These are phyloP conservation scores for Cephus runcator DNA, from an alignment of 2,888 invertebrate species.

Conservation along the genomic window DNA sequence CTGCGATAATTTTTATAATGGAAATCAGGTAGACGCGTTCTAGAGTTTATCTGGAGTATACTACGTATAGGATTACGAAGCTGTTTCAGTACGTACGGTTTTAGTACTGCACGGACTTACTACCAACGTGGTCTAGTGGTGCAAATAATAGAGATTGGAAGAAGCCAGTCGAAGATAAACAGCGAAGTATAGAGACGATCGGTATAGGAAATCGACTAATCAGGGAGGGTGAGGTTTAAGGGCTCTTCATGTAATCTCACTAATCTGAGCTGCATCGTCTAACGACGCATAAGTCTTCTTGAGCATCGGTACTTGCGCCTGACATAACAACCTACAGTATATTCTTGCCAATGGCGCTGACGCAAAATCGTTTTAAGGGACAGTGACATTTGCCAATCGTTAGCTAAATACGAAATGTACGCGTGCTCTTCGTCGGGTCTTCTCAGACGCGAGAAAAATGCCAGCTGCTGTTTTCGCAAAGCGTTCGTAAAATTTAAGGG, in stretches of 20 bases:
- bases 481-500: background rate
- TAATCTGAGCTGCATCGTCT: constrained; percentile 24
- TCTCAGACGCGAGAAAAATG: background rate
- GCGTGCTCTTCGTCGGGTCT: background rate
- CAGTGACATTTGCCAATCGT: background rate
- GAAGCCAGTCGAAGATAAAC: background rate
- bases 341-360: background rate
- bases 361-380: background rate
- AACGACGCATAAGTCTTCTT: constrained; percentile 23
- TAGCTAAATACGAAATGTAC: background rate
- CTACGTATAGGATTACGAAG: background rate
- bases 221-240: constrained; percentile 11
- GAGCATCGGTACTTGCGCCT: constrained; percentile 3
- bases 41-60: background rate
- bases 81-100: too few relatives aligned
- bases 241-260: constrained; percentile 12
- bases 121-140: background rate
- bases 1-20: background rate
- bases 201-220: background rate
- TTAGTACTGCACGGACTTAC: background rate
- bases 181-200: background rate
- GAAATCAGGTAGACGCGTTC: background rate
- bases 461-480: background rate
- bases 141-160: background rate
- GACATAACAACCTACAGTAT: background rate